A percentile compares a stretch with the other conserved stretches of the same genome.
These are phyloP conservation scores for Argya squamiceps DNA, from an alignment of 2,797 vertebrate species.

Conservation along the genomic window DNA sequence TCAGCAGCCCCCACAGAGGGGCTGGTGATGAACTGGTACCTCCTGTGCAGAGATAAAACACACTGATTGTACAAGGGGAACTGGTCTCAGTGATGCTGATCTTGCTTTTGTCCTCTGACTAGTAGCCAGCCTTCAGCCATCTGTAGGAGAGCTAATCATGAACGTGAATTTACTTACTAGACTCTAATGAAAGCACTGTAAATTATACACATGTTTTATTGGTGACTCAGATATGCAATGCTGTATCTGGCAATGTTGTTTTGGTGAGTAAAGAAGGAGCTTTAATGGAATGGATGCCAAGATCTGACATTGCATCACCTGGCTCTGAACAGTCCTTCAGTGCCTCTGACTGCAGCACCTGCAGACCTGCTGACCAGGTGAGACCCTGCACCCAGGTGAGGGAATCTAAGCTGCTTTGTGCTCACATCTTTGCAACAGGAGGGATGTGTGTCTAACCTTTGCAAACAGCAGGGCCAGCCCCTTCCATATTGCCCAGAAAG, in stretches of 20 bases:
- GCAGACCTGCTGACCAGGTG: not conserved
- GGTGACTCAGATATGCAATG: not conserved
- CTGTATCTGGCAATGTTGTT: not conserved
- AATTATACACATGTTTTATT: not conserved
- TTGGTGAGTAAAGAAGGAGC: not conserved
- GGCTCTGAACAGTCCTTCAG: not conserved
- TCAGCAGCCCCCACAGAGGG: not conserved
- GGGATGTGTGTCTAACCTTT: not conserved
- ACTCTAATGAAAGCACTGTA: not conserved
- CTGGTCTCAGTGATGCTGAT: not conserved
- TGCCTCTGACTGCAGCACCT: not conserved
- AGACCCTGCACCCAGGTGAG: not conserved
- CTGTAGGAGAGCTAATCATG: not conserved
- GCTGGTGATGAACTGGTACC: not conserved
- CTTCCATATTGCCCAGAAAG: not conserved
- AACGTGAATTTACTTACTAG: not conserved
- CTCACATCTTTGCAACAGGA: fast-evolving
- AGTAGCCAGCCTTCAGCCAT: not conserved
- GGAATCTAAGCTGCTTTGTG: not conserved
- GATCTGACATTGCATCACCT: not conserved
- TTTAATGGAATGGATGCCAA: not conserved
- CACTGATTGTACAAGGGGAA: not conserved
- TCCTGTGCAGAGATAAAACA: not conserved
- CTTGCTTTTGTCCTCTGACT: not conserved
- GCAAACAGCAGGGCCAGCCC: not conserved